These are phyloP conservation scores for Sebastes itinus DNA, from an alignment of 2,797 vertebrate species.

Conservation along the genomic window DNA sequence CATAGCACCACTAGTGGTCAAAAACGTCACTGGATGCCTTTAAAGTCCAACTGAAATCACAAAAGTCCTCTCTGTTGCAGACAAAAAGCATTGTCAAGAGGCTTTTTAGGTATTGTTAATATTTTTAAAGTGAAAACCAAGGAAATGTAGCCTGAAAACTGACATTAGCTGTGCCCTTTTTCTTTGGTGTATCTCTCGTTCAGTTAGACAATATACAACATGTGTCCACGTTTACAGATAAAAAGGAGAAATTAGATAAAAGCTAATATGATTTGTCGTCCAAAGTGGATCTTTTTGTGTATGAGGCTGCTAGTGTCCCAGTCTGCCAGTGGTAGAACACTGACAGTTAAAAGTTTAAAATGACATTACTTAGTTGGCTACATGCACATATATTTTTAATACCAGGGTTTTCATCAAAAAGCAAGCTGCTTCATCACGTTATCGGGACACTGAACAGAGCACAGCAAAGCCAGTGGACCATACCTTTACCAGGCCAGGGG, in stretches of 20 bases:
- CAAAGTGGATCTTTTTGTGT: not conserved
- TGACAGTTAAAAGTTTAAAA: not conserved
- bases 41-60: not conserved
- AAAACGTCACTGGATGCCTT: not conserved
- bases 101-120: not conserved
- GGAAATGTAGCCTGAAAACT: not conserved
- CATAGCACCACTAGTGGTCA: not conserved
- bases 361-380: not conserved
- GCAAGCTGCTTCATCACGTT: not conserved
- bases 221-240: no score
- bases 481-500: slow-evolving; percentile 79
- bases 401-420: not conserved
- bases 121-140: not conserved
- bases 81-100: not conserved
- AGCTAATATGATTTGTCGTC: not conserved
- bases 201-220: no score
- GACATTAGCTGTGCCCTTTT: no score
- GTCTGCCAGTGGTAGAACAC: not conserved
- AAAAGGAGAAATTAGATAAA: not conserved
- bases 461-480: slow-evolving; percentile 11
- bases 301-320: not conserved
- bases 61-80: not conserved
- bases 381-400: not conserved
- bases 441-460: not conserved
- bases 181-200: no score